Percentiles rank a stretch among this genome's conserved stretches.
These are phyloP conservation scores for Leptinotarsa lineolata DNA, from an alignment of 1,140 invertebrate species.

Conservation along the genomic window DNA sequence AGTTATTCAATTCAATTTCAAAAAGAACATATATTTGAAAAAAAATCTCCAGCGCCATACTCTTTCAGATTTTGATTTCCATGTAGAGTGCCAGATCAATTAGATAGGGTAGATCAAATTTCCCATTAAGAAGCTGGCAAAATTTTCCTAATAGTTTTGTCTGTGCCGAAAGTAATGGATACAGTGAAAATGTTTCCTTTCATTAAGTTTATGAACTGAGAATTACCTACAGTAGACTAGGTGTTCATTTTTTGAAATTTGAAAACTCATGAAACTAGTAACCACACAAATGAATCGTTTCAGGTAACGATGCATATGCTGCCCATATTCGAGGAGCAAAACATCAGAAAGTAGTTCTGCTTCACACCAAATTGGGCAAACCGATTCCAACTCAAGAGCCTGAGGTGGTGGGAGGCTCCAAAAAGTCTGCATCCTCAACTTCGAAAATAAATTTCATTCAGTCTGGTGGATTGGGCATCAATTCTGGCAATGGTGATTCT, in stretches of 20 bases:
- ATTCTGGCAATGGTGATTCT: constrained; percentile 59
- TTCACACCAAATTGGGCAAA: constrained; percentile 96
- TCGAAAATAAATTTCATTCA: constrained; percentile 92
- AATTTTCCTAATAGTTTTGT: background rate
- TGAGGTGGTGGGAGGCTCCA: constrained; percentile 69
- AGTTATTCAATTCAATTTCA: too few species aligned
- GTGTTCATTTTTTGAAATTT: too few species aligned
- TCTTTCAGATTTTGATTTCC: background rate
- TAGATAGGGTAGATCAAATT: background rate
- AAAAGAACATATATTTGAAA: too few species aligned
- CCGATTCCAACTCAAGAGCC: constrained; percentile 95
- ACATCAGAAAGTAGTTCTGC: constrained; percentile 95
- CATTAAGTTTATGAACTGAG: too few species aligned
- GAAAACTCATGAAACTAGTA: too few species aligned
- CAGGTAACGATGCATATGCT: constrained; percentile 93
- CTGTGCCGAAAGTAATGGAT: constrained; percentile 7
- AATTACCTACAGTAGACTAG: too few species aligned
- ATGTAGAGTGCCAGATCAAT: background rate
- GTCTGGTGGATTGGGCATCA: constrained; percentile 71
- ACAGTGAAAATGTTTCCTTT: background rate
- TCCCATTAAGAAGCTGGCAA: constrained; percentile 7
- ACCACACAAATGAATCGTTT: constrained; percentile 11
- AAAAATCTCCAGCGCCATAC: background rate
- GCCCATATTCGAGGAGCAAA: constrained; percentile 97
- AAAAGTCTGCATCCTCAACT: constrained; percentile 66